Base-by-base conservation (phyloP, 2,888 invertebrate species). In the Sepioteuthis lessoniana region DNA sequence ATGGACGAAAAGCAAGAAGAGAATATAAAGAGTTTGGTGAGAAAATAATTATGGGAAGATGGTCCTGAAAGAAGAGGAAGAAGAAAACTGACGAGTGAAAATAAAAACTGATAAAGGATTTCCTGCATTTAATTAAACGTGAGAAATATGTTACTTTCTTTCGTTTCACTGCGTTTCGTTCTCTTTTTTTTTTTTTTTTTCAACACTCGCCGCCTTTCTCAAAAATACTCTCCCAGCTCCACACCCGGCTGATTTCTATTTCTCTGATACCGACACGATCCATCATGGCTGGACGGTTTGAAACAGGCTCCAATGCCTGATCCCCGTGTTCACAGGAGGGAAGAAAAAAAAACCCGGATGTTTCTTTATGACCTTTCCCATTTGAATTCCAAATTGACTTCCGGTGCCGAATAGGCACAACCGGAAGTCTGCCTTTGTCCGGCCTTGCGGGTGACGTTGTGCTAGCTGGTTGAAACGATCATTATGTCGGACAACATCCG, bases 371-470 rank as follows among this genome's bases (percentile, higher is more conserved):
- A 76, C n/a, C 76, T n/a, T 76, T n/a, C 76, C 16, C 76, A 76
- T 76, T 76, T 76, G 76, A 76, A 76, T 76, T 76, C 76, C 76
- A 76, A 76, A 76, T 76, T 76, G 76, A 76, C 76, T 76, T 76
- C 76, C 76, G n/a, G 76, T 25, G 76, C 76, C 76, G 76, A 76
- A 76, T 76, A 76, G 76, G 10, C 76, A 76, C 76, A 76, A 76
- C 76, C 76, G 76, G 76, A 76, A 76, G 76, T 35, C 76, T n/a
- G 76, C 76, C n/a, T 76, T 76, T 76, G 76, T 76, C 76, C 76
- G 76, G n/a, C 76, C 76, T 76, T 76, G 76, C 76, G n/a, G n/a
- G 76, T 76, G 76, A 76, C 76, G 76, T 76, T 76, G n/a, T 35
- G 76, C 76, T n/a, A 35, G 76, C 76, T 76, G 76, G 76, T 76